Conservation (phyloP, 2,113 vertebrate genomes). For the Oreocharis arfaki region DNA sequence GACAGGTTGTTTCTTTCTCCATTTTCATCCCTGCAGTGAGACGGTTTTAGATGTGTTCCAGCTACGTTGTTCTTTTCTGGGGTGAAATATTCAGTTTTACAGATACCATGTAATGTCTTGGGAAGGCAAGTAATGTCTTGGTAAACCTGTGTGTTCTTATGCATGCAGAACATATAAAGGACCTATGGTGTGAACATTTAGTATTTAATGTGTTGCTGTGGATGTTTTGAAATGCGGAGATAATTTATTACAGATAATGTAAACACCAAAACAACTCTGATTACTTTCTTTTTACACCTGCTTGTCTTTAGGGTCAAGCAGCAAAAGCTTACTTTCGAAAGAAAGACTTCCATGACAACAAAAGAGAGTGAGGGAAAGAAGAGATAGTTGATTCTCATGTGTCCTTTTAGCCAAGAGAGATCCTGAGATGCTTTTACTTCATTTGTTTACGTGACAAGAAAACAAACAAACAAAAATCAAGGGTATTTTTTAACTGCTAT, state of each 20-base stretch:
- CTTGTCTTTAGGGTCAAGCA: neutral
- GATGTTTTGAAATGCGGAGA: neutral
- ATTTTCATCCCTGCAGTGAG: neutral
- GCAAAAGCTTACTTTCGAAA: neutral
- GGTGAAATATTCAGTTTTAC: neutral
- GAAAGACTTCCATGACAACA: constrained; percentile 48
- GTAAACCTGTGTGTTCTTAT: neutral
- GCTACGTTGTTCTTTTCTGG: neutral
- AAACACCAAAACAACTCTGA: neutral
- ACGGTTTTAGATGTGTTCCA: neutral
- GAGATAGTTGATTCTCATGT: neutral
- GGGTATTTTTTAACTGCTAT: neutral
- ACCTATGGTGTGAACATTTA: neutral
- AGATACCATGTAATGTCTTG: neutral
- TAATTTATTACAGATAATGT: neutral
- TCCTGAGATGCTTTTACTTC: neutral
- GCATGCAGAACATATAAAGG: neutral
- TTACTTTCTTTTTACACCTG: neutral
- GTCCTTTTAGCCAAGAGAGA: neutral
- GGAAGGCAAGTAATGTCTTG: neutral
- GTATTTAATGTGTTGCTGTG: neutral
- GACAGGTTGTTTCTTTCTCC: neutral
- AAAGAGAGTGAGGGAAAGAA: neutral
- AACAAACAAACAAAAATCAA: neutral
- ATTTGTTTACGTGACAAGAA: neutral